Base-by-base conservation (phyloP, 2,888 invertebrate genomes). In the Tridacna gigas region DNA sequence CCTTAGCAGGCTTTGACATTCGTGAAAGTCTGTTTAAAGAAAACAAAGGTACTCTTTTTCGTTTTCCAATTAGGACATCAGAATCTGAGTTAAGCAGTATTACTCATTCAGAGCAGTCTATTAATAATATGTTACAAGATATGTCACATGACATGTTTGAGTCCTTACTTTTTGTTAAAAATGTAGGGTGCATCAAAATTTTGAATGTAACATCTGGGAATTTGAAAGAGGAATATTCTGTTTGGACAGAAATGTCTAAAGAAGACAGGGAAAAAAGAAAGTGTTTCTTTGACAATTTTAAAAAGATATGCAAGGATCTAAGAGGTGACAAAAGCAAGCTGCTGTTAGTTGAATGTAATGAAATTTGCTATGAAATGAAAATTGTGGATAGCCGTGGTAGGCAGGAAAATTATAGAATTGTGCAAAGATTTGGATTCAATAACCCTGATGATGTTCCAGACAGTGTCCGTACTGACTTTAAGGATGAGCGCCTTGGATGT, bases 61-160 rank as follows among this genome's bases (percentile, higher is more conserved):
- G 89, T 48, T 79, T 74, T 74, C 79, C 80, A 71, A 26, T 73
- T 20, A 91, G 91, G 89, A 91, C 91, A 2, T 37, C 48, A 11
- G 74, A 67, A 13, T 93, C 93, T 4, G 84, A 90, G 51, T 88
- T 94, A 26, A 90, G 86, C 5, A 82, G 88, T 18, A 73, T 63
- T 12, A 65, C n/a, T 74, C 22, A 82, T 15, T 61, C 74, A n/a
- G 26, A 80, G 26, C 11, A 65, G 28, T 28, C 48, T 18, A 66
- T 88, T 3, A 20, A 25, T 11, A 47, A 71, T 18, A 63, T 88
- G 48, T 45, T 84, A 15, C 26, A 69, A 0, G 60, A 67, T 25
- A 80, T 85, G 67, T 37, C 74, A 66, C 47, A 51, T 4, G 83
- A 84, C 11, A 80, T 84, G 77, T 45, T 75, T 22, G 75, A 83